Percentiles rank a stretch among this genome's conserved stretches.
These are phyloP conservation scores for Watsonalla cultraria DNA, from an alignment of 2,888 invertebrate genomes.

Conservation along the genomic window DNA sequence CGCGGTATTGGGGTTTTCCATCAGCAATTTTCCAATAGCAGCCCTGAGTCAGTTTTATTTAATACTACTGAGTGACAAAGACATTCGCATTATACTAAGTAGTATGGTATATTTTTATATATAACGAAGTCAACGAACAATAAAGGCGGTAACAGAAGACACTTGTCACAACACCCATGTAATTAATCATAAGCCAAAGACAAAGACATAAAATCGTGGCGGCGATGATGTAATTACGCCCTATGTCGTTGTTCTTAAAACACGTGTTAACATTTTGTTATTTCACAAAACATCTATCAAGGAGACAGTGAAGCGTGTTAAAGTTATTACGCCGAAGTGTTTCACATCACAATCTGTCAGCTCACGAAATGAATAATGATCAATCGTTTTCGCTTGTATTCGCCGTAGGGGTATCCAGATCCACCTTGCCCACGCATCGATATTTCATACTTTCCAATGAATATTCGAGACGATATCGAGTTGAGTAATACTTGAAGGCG, in stretches of 20 bases:
- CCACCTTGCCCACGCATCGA: conserved; percentile 40
- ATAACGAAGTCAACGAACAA: background rate
- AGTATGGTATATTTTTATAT: background rate
- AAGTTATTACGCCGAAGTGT: conserved; percentile 61
- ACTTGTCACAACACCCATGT: conserved; percentile 19
- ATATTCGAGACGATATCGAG: conserved; percentile 17
- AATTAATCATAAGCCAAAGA: conserved; percentile 13
- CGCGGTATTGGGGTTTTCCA: no score
- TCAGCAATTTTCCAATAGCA: no score
- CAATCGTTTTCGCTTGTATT: conserved; percentile 54
- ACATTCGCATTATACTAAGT: background rate
- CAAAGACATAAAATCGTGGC: conserved; percentile 13
- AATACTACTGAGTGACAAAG: no score
- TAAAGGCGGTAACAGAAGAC: background rate
- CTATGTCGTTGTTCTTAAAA: conserved; percentile 18
- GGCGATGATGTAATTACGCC: conserved; percentile 42
- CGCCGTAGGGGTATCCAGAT: conserved; percentile 48
- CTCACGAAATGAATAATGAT: conserved; percentile 64
- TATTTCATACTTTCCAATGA: conserved; percentile 33
- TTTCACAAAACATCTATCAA: conserved; percentile 51
- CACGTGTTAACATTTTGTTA: conserved; percentile 51
- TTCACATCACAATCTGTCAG: conserved; percentile 67
- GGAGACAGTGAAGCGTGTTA: conserved; percentile 49
- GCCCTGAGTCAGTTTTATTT: no score
- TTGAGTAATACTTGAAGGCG: background rate